Conservation (phyloP, 2,113 vertebrate species). For the Piaya cayana region DNA sequence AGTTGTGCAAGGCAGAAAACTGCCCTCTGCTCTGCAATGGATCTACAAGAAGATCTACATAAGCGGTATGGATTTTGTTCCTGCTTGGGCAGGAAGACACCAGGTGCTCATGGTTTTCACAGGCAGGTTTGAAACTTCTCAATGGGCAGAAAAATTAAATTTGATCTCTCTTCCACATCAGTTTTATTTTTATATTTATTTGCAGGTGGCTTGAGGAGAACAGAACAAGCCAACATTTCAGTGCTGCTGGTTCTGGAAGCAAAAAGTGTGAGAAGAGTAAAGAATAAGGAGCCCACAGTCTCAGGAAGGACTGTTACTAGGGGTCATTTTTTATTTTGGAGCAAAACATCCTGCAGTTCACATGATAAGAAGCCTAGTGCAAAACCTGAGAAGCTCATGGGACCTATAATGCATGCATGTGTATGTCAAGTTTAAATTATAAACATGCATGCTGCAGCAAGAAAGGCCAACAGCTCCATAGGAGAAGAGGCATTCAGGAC, state of each 20-base stretch:
- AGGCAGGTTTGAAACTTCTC: background rate
- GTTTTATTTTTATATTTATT: background rate
- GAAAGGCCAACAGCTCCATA: background rate
- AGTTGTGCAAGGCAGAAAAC: background rate
- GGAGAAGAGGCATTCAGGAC: background rate
- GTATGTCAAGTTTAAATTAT: background rate
- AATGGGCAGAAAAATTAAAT: background rate
- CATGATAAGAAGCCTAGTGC: background rate
- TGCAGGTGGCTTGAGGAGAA: background rate
- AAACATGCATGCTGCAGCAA: background rate
- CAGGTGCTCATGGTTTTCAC: background rate
- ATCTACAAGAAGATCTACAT: background rate
- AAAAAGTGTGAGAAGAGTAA: background rate
- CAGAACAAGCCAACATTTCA: background rate
- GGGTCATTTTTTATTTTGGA: background rate
- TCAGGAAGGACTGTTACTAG: background rate
- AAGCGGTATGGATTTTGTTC: background rate
- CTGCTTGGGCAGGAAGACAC: background rate
- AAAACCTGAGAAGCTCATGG: background rate
- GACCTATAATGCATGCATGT: background rate
- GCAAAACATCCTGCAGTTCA: background rate
- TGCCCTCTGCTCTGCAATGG: background rate
- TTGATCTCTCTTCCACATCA: rapidly evolving
- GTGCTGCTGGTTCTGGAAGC: background rate
- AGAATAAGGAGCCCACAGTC: background rate